Conservation (phyloP, 2,113 vertebrate species). For the Passer montanus region DNA sequence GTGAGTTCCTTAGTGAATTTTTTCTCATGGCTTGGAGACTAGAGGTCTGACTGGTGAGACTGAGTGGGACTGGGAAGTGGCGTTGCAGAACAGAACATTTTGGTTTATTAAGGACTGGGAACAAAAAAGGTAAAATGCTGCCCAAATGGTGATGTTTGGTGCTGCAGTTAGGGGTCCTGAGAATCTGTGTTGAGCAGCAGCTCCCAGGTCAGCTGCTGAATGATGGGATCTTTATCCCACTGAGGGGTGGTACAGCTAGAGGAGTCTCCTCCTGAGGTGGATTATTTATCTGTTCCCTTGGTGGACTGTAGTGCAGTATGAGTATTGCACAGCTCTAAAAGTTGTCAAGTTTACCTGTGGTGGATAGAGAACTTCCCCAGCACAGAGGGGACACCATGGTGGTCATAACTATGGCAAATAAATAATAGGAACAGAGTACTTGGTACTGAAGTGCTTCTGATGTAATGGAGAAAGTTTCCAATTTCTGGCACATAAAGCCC, state of each 20-base stretch:
- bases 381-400: not conserved
- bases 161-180: not conserved
- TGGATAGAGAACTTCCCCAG: not conserved
- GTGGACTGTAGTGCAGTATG: not conserved
- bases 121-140: not conserved
- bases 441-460: not conserved
- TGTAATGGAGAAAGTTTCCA: not conserved
- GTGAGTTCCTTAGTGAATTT: not conserved
- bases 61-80: not conserved
- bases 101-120: not conserved
- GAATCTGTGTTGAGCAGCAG: not conserved
- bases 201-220: not conserved
- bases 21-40: not conserved
- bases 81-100: not conserved
- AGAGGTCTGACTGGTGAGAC: not conserved
- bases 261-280: not conserved
- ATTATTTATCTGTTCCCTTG: not conserved
- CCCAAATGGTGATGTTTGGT: not conserved
- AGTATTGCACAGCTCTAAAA: not conserved
- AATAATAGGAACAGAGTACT: not conserved
- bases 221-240: not conserved
- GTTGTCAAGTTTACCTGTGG: not conserved
- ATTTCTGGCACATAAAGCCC: not conserved
- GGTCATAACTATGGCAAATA: not conserved
- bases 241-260: not conserved